phyloP scores from a whole-genome alignment of 2,888 invertebrate species.

The Harpagoxenus sublaevis region DNA sequence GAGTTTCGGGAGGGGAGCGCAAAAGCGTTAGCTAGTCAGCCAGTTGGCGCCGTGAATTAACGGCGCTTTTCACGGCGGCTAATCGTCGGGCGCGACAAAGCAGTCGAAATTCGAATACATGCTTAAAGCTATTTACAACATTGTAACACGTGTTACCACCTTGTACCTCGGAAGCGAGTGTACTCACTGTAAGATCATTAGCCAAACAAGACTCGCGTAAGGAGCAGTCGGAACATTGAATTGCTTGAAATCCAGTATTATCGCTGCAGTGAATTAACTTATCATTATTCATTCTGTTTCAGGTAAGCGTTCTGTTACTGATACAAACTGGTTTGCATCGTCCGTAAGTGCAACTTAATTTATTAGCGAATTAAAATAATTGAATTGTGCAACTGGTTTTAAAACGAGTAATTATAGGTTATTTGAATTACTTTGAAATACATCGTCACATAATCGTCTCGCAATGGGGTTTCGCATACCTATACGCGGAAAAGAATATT shows the following conservation, averaged over 20 bases:
- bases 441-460: neutral
- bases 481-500: neutral
- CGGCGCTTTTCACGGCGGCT: conserved; percentile 36
- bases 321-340: conserved; percentile 2
- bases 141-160: conserved; percentile 13
- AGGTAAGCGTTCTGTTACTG: conserved; percentile 61
- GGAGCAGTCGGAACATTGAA: neutral
- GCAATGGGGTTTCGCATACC: neutral
- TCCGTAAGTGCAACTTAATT: conserved; percentile 50
- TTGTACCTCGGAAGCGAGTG: neutral
- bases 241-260: neutral
- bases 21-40: conserved; percentile 26
- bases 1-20: conserved; percentile 9
- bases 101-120: conserved; percentile 31
- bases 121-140: conserved; percentile 22
- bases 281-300: conserved; percentile 61
- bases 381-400: neutral
- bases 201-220: neutral
- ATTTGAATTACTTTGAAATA: neutral
- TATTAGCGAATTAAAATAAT: conserved; percentile 18
- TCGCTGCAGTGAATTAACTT: neutral
- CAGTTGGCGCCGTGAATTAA: conserved; percentile 36
- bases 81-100: conserved; percentile 45
- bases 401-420: neutral
- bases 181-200: conserved; percentile 5